Conservation (phyloP, 2,888 invertebrate species). For the Epiblema foenella region DNA sequence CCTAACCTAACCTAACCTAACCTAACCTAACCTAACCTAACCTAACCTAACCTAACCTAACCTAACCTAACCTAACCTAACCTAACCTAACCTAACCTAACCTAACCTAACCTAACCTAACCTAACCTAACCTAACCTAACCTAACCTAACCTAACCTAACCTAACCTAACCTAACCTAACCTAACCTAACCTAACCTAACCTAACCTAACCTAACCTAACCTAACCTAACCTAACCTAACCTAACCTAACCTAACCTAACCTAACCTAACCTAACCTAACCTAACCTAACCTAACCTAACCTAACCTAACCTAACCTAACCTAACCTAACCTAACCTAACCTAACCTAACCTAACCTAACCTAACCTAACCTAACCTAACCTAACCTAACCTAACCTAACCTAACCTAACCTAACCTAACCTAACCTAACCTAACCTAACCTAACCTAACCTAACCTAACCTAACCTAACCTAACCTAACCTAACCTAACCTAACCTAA, state of each 20-base stretch:
- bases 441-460: conserved; percentile 8
- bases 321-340: conserved; percentile 8
- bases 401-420: conserved; percentile 8
- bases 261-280: conserved; percentile 8
- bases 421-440: conserved; percentile 8
- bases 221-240: conserved; percentile 8
- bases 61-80: conserved; percentile 7
- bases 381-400: conserved; percentile 1
- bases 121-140: conserved; percentile 8
- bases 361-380: conserved; percentile 6
- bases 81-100: conserved; percentile 8
- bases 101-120: conserved; percentile 8
- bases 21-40: conserved; percentile 8
- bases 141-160: neutral
- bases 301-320: conserved; percentile 8
- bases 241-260: conserved; percentile 8
- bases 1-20: neutral
- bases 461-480: conserved; percentile 8
- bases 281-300: conserved; percentile 8
- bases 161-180: conserved; percentile 8
- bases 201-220: conserved; percentile 8
- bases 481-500: conserved; percentile 8
- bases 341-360: conserved; percentile 1
- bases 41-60: conserved; percentile 1
- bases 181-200: conserved; percentile 8